Percentiles rank a stretch among this genome's conserved stretches.
phyloP scores from a whole-genome alignment of 1,140 invertebrate genomes.

The Apolygus lucorum region DNA sequence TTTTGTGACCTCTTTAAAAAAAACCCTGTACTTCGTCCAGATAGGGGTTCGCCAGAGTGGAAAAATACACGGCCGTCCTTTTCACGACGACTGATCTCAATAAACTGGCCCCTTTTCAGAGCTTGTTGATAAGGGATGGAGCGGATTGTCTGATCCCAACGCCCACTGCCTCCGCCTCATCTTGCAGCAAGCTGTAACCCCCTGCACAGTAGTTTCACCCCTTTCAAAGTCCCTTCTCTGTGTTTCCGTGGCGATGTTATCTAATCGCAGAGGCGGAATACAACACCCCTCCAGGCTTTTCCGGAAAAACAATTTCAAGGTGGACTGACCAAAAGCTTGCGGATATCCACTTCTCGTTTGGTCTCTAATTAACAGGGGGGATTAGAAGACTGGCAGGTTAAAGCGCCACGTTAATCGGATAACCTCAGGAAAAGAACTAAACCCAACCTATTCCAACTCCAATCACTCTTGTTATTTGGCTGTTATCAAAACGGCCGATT shows the following conservation, averaged over 20 bases:
- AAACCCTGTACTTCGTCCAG: too few species aligned
- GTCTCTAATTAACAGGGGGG: neutral
- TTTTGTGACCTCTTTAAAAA: too few species aligned
- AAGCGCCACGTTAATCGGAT: conserved; percentile 1
- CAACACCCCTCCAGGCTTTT: too few species aligned
- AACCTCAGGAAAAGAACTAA: neutral
- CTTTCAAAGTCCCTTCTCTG: too few species aligned
- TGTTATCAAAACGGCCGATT: too few species aligned
- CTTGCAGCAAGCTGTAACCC: neutral
- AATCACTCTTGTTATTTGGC: too few species aligned
- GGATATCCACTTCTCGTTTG: conserved; percentile 12
- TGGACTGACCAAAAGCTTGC: neutral
- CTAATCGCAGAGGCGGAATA: neutral
- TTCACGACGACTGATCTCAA: neutral
- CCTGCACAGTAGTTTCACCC: too few species aligned
- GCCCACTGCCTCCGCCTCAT: neutral
- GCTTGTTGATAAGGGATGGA: neutral
- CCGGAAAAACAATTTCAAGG: conserved; percentile 14
- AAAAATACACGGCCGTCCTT: neutral
- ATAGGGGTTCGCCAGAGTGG: neutral
- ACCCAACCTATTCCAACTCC: neutral
- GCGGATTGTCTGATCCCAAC: neutral
- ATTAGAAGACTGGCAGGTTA: neutral
- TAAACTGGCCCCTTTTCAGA: neutral
- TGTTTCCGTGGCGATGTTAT: neutral